A percentile compares a stretch with the other conserved stretches of the same genome.
Conservation (phyloP, 2,888 invertebrate genomes). For the Gandaritis pyraliata region DNA sequence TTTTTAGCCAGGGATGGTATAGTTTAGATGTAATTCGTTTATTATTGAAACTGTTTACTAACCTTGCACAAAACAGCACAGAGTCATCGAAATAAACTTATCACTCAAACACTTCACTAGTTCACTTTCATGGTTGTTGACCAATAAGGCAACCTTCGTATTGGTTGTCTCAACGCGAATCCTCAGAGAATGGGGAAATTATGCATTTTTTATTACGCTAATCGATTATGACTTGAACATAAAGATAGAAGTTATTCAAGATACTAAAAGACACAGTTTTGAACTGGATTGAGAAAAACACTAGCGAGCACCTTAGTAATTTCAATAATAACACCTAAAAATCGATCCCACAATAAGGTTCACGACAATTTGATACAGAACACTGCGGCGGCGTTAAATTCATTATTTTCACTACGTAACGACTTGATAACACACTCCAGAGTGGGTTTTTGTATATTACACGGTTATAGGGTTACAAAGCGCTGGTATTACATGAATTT, state of each 20-base stretch:
- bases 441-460: slow-evolving; percentile 44
- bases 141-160: slow-evolving; percentile 53
- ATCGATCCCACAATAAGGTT: slow-evolving; percentile 80
- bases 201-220: slow-evolving; percentile 82
- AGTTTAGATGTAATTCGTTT: too few relatives aligned
- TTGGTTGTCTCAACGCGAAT: slow-evolving; percentile 61
- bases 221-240: slow-evolving; percentile 69
- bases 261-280: slow-evolving; percentile 51
- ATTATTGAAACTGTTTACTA: slow-evolving; percentile 62
- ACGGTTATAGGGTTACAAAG: slow-evolving; percentile 48
- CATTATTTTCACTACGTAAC: slow-evolving; percentile 74
- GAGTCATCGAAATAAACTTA: slow-evolving; percentile 55
- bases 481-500: slow-evolving; percentile 46
- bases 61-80: slow-evolving; percentile 59
- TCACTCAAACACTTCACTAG: slow-evolving; percentile 53
- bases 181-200: slow-evolving; percentile 76
- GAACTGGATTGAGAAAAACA: slow-evolving; percentile 66
- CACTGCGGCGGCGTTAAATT: slow-evolving; percentile 76
- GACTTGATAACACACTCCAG: slow-evolving; percentile 47
- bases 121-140: slow-evolving; percentile 38
- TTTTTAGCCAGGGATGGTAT: too few relatives aligned
- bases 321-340: slow-evolving; percentile 84
- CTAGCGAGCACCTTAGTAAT: slow-evolving; percentile 78
- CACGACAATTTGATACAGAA: slow-evolving; percentile 77
- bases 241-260: slow-evolving; percentile 43